Evolutionary conservation across 2,797 vertebrate species (phyloP), one percentile per base, ranked within the genome.

Genomic region (Malacoctenus gilli): DNA sequence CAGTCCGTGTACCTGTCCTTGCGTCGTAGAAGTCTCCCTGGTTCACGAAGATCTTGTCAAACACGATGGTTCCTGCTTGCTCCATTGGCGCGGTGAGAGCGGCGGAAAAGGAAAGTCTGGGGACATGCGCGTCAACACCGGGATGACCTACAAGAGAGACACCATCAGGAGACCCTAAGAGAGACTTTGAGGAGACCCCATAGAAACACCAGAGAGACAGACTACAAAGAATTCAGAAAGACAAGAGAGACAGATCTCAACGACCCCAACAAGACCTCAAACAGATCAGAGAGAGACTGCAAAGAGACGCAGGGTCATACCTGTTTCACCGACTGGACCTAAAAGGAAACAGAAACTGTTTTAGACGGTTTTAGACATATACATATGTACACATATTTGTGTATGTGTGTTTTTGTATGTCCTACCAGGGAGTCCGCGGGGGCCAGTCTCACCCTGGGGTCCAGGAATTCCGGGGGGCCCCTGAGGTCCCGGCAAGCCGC

Each of bases 11-110:
- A 28, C 96, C 96, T 30, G 94, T 94, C 57, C 57, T 75, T 0
- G 92, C 85, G 48, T 97, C 77, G 0, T 98, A 98, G 80, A 91
- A 92, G 0, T 90, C 72, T 1, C 95, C 95, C 1, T 96, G 87
- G 0, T 98, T 98, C 68, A 95, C 92, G 72, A 98, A 90, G 23
- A 93, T 69, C 73, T 93, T 93, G 84, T 98, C 94, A 8, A 98
- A 98, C 62, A 91, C 14, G 10, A 98, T 92, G 3, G 96, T 98
- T 69, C 96, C 96, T 0, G 94, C 79, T 54, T 85, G 86, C 1
- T 89, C 68, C 60, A 91, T 87, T 11, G 93, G 93, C 8, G 86
- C 75, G 0, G 93, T 95, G 58, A 98, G 91, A 0, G 94, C 93
- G 0, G 95, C 95, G 0, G 96, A 95, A 87, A 98, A 98, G 0